These are phyloP conservation scores for Bedellia somnulentella DNA, from an alignment of 2,888 invertebrate genomes.

Conservation along the genomic window DNA sequence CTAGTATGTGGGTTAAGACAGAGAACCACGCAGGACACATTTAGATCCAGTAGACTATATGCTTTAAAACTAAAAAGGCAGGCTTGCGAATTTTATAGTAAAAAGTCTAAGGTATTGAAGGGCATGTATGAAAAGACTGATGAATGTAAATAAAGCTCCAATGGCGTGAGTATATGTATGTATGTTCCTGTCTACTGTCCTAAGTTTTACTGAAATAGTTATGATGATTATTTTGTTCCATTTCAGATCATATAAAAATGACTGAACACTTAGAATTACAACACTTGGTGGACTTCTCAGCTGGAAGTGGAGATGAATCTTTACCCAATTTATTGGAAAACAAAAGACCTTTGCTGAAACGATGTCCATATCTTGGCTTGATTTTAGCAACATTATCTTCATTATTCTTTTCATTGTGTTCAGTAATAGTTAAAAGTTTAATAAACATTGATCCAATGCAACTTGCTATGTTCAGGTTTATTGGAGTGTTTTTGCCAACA, in stretches of 20 bases:
- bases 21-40: no score
- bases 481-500: conserved; percentile 83
- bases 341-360: conserved; percentile 44
- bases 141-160: no score
- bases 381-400: conserved; percentile 84
- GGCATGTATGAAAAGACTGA: no score
- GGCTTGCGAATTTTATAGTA: no score
- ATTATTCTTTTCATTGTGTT: conserved; percentile 86
- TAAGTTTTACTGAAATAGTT: background rate
- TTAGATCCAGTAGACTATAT: no score
- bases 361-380: conserved; percentile 80
- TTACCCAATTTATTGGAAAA: conserved; percentile 43
- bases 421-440: conserved; percentile 88
- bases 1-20: no score
- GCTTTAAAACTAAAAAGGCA: no score
- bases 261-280: conserved; percentile 79
- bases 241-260: conserved; percentile 56
- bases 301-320: conserved; percentile 50
- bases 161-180: no score
- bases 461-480: conserved; percentile 83
- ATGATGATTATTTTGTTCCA: background rate
- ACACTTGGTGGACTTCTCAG: conserved; percentile 70
- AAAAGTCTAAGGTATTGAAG: no score
- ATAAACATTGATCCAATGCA: conserved; percentile 87
- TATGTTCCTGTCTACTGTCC: no score